Base-by-base conservation (phyloP, 2,888 invertebrate genomes). In the Drosophila seclusa region DNA sequence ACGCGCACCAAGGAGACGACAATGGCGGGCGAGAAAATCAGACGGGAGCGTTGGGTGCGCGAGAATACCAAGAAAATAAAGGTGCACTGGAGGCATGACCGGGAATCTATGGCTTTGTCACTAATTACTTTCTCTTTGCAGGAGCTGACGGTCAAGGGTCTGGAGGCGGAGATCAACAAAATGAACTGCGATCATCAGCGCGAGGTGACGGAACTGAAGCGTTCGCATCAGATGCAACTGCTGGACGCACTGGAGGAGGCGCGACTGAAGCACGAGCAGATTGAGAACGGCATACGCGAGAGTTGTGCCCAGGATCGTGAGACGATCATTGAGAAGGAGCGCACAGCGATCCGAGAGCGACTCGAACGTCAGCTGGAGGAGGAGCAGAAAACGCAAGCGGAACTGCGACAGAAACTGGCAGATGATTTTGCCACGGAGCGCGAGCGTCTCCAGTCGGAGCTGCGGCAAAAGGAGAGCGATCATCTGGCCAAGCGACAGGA, bases 1-100 rank as follows among this genome's bases (percentile, higher is more conserved):
- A 94, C 96, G 55, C 95, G 96, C 78, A 94, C 95, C 40, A 96
- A 96, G 90, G 97, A 97, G 90, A 96, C 96, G 83, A 96, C 96
- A 76, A 94, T 95, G 31, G 97, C 96, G 32, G 96, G 96, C 0
- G 97, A 97, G 90, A 97, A 96, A 91, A 93, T 95, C 18, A 93
- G 95, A 13, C 93, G 96, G 31, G 97, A 97, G 89, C 95, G 96
- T 60, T 97, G 97, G 97, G 95, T 97, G 49, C 95, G 97, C 59
- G 95, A 95, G 66, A 97, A 97, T 92, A 97, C 97, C 4, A 96
- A 97, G 87, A 97, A 97, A 93, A 97, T 97, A 62, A 97, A 97
- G 94, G 97, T 96, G 86, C 32, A 1, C 60, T 27, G 0, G 0
- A 2, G n/a, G n/a, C 45, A 24, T 2, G 16, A 4, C 24, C 21